Conservation (phyloP, 1,140 invertebrate genomes). For the Zaprionus camerounensis region DNA sequence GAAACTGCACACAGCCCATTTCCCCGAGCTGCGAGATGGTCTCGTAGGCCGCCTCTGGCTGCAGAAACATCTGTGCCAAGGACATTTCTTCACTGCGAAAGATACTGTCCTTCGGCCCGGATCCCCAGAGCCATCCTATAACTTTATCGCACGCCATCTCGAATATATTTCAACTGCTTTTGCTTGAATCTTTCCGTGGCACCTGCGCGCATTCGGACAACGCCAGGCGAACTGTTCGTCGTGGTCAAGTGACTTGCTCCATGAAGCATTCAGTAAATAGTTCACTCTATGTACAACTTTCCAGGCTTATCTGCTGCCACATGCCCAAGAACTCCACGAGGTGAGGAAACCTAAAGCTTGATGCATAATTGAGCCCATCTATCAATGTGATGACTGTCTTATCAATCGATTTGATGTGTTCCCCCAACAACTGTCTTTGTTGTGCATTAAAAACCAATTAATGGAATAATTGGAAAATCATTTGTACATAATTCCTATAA, state of each 20-base stretch:
- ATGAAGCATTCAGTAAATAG: constrained; percentile 39
- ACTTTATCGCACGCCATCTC: constrained; percentile 29
- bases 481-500: constrained; percentile 5
- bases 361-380: constrained; percentile 51
- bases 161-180: background rate
- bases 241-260: constrained; percentile 69
- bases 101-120: constrained; percentile 87
- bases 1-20: constrained; percentile 94
- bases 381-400: constrained; percentile 65
- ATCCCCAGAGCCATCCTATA: constrained; percentile 49
- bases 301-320: constrained; percentile 56
- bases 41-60: constrained; percentile 94
- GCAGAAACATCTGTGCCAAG: constrained; percentile 94
- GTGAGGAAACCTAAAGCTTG: constrained; percentile 29
- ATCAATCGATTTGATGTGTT: constrained; percentile 36
- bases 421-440: background rate
- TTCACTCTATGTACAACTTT: constrained; percentile 42
- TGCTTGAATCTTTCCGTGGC: constrained; percentile 12
- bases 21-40: constrained; percentile 95
- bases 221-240: constrained; percentile 61
- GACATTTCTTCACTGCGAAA: constrained; percentile 95
- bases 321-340: constrained; percentile 30
- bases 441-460: constrained; percentile 68
- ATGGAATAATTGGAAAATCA: constrained; percentile 42
- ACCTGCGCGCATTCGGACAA: constrained; percentile 29